Base-by-base conservation (phyloP, 2,113 vertebrate genomes). In the Anser brachyrhynchus region DNA sequence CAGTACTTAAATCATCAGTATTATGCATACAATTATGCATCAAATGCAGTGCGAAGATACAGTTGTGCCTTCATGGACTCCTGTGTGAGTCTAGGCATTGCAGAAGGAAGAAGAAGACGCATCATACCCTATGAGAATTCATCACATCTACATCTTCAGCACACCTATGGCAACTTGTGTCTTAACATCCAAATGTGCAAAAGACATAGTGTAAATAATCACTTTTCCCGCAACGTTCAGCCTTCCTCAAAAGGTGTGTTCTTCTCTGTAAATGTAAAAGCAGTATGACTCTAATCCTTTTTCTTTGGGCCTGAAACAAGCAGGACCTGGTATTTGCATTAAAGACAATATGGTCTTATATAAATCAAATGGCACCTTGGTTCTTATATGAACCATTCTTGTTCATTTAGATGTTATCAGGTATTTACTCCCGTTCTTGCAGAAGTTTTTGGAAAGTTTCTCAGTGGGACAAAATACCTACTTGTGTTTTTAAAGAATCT, bases 1-100 rank as follows among this genome's bases (percentile, higher is more conserved):
- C 8, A 11, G 28, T 37, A 15, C 1, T 5, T 54, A 37, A 54
- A n/a, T 49, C 0, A 2, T 14, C 6, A 31, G 9, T 26, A 8
- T 29, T 77, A 4, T 1, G 11, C 31, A 0, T 21, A 17, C 11
- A 22, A 46, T n/a, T 67, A 39, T 39, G 39, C 39, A 39, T 43
- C 35, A 10, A 67, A 67, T 28, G 31, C 66, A 28, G 22, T 26
- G 35, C 29, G 41, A 37, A 49, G 21, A 28, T 5, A 2, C 54
- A 15, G 58, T 33, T 61, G 49, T 76, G 44, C 28, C 52, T 87
- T 69, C 13, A 2, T 10, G 9, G 29, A 13, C 39, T 87, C 73
- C 49, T 59, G n/a, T 13, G 12, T 0, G 1, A 57, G 14, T 37
- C 25, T 74, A 11, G 81, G 21, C 31, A 9, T 8, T 31, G 39